Percentiles rank a stretch among this genome's conserved stretches.
These are phyloP conservation scores for Tinea pellionella DNA, from an alignment of 2,888 invertebrate genomes.

Conservation along the genomic window DNA sequence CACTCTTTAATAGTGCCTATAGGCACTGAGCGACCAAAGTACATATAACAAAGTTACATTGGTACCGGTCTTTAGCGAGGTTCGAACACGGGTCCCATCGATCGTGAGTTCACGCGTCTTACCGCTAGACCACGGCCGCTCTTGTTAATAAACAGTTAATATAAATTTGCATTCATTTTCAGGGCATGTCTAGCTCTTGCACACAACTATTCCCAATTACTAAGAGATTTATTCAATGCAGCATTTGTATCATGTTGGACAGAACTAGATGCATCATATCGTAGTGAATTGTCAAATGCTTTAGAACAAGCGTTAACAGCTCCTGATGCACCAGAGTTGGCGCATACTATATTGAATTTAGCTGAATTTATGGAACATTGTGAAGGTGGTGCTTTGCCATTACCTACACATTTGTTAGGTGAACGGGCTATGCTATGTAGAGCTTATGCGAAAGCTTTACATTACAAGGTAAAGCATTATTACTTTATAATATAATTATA, in stretches of 20 bases:
- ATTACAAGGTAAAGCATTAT: conserved; percentile 65
- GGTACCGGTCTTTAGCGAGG: no score
- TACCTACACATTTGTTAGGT: conserved; percentile 88
- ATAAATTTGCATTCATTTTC: conserved; percentile 14
- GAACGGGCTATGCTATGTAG: conserved; percentile 95
- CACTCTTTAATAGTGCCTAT: no score
- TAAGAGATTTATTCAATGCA: conserved; percentile 96
- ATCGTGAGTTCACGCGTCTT: no score
- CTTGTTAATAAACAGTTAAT: no score
- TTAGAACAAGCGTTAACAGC: conserved; percentile 91
- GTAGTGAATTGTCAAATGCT: conserved; percentile 86
- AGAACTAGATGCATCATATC: conserved; percentile 84
- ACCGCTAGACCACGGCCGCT: no score
- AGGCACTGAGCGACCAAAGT: no score
- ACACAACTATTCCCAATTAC: conserved; percentile 94
- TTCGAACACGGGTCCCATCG: no score
- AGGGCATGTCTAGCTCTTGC: conserved; percentile 92
- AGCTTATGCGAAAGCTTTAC: conserved; percentile 74
- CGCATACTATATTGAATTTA: conserved; percentile 95
- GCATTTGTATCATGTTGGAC: conserved; percentile 99
- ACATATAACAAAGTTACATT: no score
- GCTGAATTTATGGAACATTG: conserved; percentile 99
- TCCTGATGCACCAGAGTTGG: conserved; percentile 94
- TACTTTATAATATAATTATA: background rate
- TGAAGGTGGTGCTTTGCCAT: conserved; percentile 93